A percentile compares a stretch with the other conserved stretches of the same genome.
phyloP scores from a whole-genome alignment of 1,140 invertebrate species.

The Apolygus lucorum region DNA sequence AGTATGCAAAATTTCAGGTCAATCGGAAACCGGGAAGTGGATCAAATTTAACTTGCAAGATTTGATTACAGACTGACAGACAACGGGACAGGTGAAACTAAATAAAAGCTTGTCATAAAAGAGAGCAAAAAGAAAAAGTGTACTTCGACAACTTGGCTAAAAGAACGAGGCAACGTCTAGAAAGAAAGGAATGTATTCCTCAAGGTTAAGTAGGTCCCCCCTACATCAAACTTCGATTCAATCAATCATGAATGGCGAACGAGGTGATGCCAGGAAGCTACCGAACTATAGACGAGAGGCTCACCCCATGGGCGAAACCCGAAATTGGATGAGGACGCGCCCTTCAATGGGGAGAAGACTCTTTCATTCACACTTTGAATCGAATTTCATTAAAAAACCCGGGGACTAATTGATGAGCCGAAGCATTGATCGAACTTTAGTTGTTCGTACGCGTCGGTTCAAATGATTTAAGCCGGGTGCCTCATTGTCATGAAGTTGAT shows the following conservation, averaged over 20 bases:
- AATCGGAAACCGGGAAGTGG: no score
- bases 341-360: neutral
- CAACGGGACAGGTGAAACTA: no score
- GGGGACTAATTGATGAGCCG: constrained; percentile 1
- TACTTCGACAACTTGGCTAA: no score
- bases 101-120: no score
- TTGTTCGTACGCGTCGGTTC: neutral
- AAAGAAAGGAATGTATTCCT: no score
- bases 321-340: neutral
- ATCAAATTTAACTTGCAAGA: no score
- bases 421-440: constrained; percentile 5
- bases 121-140: no score
- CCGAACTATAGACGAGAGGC: neutral
- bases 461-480: neutral
- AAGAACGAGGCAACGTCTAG: no score
- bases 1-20: no score
- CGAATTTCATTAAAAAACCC: constrained; percentile 8
- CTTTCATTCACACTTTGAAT: neutral
- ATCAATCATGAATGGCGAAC: neutral
- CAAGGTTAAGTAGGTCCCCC: no score
- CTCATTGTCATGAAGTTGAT: neutral
- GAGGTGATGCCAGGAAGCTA: neutral
- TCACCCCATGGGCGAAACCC: neutral
- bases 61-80: no score
- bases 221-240: no score